Base-by-base conservation (phyloP, 2,113 vertebrate genomes). In the Paraplagusia blochii region DNA sequence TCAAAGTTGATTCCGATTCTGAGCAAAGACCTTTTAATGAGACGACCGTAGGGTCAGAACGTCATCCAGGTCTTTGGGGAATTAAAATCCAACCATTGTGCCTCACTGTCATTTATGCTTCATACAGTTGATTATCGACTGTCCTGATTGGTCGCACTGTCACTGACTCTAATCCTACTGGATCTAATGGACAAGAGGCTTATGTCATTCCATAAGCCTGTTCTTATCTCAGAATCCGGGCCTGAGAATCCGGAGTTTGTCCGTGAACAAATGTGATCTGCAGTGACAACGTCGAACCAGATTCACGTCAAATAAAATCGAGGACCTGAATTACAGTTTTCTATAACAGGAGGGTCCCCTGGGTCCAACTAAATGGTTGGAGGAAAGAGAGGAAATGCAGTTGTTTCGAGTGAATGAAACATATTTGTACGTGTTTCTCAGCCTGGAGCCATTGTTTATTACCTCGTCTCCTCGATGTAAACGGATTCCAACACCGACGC, bases 391-490 rank as follows among this genome's bases (percentile, higher is more conserved):
- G 2, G 22, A 29, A 29, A 4, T 6, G 22, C 22, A 29, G 22
- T 56, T 65, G 49, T 55, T 73, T n/a, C 46, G 13, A 46, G 16
- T 45, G 58, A 75, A 67, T 50, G 15, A 53, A 63, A 10, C 46
- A 38, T 36, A 51, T 63, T 2, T 36, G 18, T 22, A 56, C 14
- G 40, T 43, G 9, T 58, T 47, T 19, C 2, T 17, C 18, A 29
- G 18, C 11, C 9, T 14, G 16, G 5, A 44, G 36, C n/a, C 22
- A 0, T 29, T 38, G 16, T 47, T 49, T 48, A 29, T 62, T 83
- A 98, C 97, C 96, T 93, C 0, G 96, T 99, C 88, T 99, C 95
- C 11, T 98, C 95, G 34, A 97, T 93, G 83, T 98, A 98, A 15
- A 99, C 94, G 0, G 96, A 95, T 78, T 99, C 97, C 58, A 99